Evolutionary conservation across 2,113 vertebrate genomes (phyloP), one percentile per base, ranked within the genome.

Genomic region (Coregonus clupeaformis): DNA sequence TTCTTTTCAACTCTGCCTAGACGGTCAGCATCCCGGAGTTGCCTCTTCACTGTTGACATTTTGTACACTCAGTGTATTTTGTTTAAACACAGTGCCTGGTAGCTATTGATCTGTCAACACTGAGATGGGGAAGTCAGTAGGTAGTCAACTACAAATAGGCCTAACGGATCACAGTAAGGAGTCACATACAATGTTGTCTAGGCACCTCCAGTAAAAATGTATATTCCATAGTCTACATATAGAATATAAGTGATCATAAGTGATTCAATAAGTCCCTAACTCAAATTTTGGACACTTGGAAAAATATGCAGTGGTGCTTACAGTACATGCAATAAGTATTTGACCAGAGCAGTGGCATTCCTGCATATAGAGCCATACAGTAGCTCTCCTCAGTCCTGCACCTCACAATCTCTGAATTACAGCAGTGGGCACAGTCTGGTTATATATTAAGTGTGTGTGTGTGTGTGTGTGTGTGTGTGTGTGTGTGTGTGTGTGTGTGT

Each of bases 381-480:
- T 32, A 6, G 32, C 6, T 11, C 36, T 42, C 6, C 32, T 36
- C 32, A 36, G 52, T 55, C 18, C 52, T 55, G 14, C 18, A 20
- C 36, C 2, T 24, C 22, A 71, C 68, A 78, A 36, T 36, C 32
- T 36, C 32, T 36, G 32, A 36, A 36, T 36, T 36, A 36, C 32
- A 36, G 32, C 36, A 9, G 7, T 36, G 36, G 36, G 36, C 36
- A 36, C 36, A 9, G 36, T 36, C 36, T 47, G 60, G 69, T 76
- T 69, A 27, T 66, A 3, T 78, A 20, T 47, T 9, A 42, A 16
- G 6, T 69, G 64, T n/a, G 42, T 77, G 55, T 27, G 59, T 74
- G 76, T 59, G 71, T 68, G 45, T 77, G 70, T 80, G 78, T 32
- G 71, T 81, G 84, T 76, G 62, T 73, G 73, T 57, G 42, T 75